Base-by-base conservation (phyloP, 37 sponge, comb jelly and placozoan genomes). In the Beroe ovata region DNA sequence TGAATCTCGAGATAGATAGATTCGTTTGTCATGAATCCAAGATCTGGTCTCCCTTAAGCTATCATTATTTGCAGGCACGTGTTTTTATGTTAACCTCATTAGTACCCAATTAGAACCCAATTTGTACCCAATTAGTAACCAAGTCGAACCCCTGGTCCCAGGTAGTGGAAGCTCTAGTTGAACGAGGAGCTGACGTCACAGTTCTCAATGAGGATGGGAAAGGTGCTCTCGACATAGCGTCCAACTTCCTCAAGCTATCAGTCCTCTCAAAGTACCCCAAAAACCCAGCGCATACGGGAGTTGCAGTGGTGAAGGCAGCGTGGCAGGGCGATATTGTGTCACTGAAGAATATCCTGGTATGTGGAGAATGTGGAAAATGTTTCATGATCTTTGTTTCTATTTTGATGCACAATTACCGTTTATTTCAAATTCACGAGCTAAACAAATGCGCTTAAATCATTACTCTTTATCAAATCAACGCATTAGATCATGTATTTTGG, bases 161-260 rank as follows among this genome's bases (percentile, higher is more conserved):
- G 71, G 71, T 71, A 29, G 71, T 34, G 34, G 71, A 71, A 36
- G 71, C 71, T 11, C 71, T 71, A 29, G 71, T 71, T 8, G 71
- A 71, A 20, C 32, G 71, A 36, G 71, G 71, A 36, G 71, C 71
- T 29, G 71, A 71, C 20, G 71, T 71, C 4, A 71, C 71, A 3
- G 19, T 71, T 28, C 71, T 71, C 3, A 71, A 71, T 38, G 71
- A 71, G 71, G 71, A 71, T 30, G 71, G 71, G 8, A 71, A 71
- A 20, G 71, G 71, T 21, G 71, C 71, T 34, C 71, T 71, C 3
- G 71, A 71, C 20, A 21, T 71, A 36, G 71, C 38, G 8, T 71
- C 71, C 38, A 71, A 71, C 71, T 71, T 35, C 36, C 36, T 71
- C 38, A 21, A 28, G 11, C 71, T 71, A 19, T 29, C 71, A 19